Evolutionary conservation across 2,888 invertebrate genomes (phyloP).

Genomic region (Pseudococcus jackbeardsleyi): DNA sequence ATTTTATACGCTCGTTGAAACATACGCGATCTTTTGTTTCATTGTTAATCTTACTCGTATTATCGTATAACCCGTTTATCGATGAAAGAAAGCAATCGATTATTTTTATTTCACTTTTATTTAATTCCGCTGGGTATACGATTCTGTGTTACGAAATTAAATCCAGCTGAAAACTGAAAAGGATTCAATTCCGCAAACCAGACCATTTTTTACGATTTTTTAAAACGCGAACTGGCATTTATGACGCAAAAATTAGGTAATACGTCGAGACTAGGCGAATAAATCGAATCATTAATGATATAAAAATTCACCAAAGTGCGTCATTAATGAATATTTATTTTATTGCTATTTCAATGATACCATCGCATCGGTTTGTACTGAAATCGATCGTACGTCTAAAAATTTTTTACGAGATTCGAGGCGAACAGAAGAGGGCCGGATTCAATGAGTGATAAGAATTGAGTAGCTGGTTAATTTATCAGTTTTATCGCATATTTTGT

Average conservation of each 20-base stretch:
- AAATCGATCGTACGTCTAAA: neutral
- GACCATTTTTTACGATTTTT: neutral
- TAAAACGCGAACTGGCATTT: neutral
- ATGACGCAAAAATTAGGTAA: conserved; percentile 5
- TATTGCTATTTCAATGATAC: neutral
- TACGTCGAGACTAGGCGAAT: neutral
- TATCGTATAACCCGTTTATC: conserved; percentile 23
- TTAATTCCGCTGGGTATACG: neutral
- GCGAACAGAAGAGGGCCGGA: neutral
- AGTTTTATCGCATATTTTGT: neutral
- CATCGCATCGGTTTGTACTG: neutral
- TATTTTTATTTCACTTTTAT: conserved; percentile 42
- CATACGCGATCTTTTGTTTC: conserved; percentile 34
- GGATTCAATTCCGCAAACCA: conserved; percentile 1
- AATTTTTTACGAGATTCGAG: neutral
- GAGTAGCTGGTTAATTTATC: neutral
- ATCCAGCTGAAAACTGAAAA: neutral
- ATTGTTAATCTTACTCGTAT: neutral
- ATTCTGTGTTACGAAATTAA: conserved; percentile 21
- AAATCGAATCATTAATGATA: neutral
- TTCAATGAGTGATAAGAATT: neutral
- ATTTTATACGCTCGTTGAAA: conserved; percentile 22
- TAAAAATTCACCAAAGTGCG: neutral
- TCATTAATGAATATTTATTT: neutral
- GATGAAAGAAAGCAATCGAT: conserved; percentile 29